Base-by-base conservation (phyloP, 2,797 vertebrate genomes). In the Erpetoichthys calabaricus region DNA sequence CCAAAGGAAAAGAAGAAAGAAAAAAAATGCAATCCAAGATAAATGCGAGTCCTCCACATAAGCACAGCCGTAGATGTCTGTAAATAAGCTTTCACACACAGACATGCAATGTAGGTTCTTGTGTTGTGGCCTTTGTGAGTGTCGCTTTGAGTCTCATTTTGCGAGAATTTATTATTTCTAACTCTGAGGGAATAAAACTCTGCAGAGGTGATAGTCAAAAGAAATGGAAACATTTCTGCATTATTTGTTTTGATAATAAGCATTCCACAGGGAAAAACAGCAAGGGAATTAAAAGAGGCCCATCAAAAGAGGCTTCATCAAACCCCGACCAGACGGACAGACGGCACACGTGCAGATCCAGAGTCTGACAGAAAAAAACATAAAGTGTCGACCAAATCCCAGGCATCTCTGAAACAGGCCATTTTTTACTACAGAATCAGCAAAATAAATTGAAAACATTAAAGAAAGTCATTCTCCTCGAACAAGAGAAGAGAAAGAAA, bases 371-470 rank as follows among this genome's bases (percentile, higher is more conserved):
- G 85, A 88, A 88, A 89, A 90, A 87, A 78, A 25, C 25, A 25
- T 25, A 84, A 90, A 88, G 86, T 91, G 88, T 90, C 90, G 91
- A 81, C 82, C 81, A 82, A 80, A 86, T 84, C 89, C 89, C 79
- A 88, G 91, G 92, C 87, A 90, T 89, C 88, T 86, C 84, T 88
- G 73, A 79, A 86, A 85, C 83, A 74, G 86, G 84, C 80, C 83
- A 86, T 64, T 64, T 43, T 53, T 25, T 51, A 68, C 71, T 55
- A 71, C 66, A 57, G 84, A 92, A 89, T 92, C 92, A 93, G 90
- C 92, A 88, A 89, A 94, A 92, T 89, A 88, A 89, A 91, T 87
- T 84, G 85, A 89, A 89, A 89, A 86, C 85, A 87, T 90, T 90
- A 87, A 86, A 89, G 81, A 87, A 91, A 87, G 86, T 87, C 84